A percentile compares a stretch with the other conserved stretches of the same genome.
These are phyloP conservation scores for Disparrhopalites patrizii DNA, from an alignment of 2,888 invertebrate species.

Conservation along the genomic window DNA sequence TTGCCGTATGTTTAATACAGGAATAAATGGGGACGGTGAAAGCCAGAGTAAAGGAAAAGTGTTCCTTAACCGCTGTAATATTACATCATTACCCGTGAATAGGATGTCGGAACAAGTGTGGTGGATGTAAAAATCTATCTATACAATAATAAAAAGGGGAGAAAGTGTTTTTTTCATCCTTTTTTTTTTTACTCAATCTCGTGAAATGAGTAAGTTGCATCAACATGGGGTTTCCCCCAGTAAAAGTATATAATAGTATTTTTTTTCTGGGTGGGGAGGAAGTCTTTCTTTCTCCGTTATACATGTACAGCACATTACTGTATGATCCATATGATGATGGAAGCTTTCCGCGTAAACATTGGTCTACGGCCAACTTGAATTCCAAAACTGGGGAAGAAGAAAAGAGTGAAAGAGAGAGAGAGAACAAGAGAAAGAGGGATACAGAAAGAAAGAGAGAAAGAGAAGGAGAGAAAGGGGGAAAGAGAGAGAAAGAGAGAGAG, in stretches of 20 bases:
- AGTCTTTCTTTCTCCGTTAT: conserved; percentile 12
- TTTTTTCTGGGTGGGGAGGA: too few species aligned
- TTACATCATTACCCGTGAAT: too few species aligned
- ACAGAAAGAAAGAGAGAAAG: conserved; percentile 7
- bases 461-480: conserved; percentile 5
- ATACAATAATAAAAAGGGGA: too few species aligned
- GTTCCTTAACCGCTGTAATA: background rate
- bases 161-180: too few species aligned
- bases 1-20: too few species aligned
- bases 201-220: conserved; percentile 9
- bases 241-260: too few species aligned
- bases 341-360: conserved; percentile 13
- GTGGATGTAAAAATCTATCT: too few species aligned
- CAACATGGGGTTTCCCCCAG: too few species aligned
- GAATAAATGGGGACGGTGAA: conserved; percentile 13
- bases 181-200: too few species aligned
- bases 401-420: conserved; percentile 11
- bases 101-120: too few species aligned
- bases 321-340: conserved; percentile 14
- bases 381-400: conserved; percentile 8
- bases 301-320: conserved; percentile 4
- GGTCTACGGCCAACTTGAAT: conserved; percentile 26
- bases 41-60: conserved; percentile 22
- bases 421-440: conserved; percentile 13
- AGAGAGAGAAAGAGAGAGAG: conserved; percentile 17